Conservation (phyloP, 2,113 vertebrate genomes). For the Bufo gargarizans region DNA sequence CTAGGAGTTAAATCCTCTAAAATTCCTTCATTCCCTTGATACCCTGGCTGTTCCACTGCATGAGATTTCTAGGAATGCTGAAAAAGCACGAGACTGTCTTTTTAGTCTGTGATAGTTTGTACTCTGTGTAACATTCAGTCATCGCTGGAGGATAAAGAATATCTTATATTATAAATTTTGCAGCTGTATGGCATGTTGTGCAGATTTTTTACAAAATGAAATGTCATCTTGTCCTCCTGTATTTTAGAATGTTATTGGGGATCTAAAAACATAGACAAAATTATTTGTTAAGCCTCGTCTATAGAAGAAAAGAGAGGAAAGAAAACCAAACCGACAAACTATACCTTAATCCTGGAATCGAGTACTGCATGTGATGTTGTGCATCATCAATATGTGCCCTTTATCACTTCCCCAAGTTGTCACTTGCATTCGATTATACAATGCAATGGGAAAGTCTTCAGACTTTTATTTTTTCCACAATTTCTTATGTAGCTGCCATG, state of each 20-base stretch:
- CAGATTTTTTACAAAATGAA: background rate
- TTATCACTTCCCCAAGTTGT: background rate
- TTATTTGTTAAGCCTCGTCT: background rate
- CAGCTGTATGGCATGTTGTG: background rate
- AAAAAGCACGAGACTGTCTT: slow-evolving; percentile 63
- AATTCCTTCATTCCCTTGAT: slow-evolving; percentile 77
- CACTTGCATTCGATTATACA: background rate
- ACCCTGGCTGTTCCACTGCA: slow-evolving; percentile 67
- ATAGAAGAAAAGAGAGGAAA: background rate
- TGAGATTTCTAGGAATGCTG: slow-evolving; percentile 74
- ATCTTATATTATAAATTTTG: background rate
- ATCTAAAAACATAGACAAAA: background rate
- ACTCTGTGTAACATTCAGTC: slow-evolving; percentile 17
- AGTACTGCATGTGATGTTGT: background rate
- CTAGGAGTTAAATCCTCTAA: slow-evolving; percentile 69
- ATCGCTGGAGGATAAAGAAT: slow-evolving; percentile 16
- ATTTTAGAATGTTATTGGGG: background rate
- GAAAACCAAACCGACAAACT: background rate
- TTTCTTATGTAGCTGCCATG: no score
- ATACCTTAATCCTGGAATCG: background rate
- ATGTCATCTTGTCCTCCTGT: background rate
- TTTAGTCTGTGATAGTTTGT: background rate
- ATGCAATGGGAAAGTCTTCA: background rate
- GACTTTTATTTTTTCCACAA: no score
- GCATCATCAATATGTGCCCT: background rate